A percentile compares a stretch with the other conserved stretches of the same genome.
Evolutionary conservation across 2,888 invertebrate genomes (phyloP).

Genomic region (Dermolepida albohirtum): DNA sequence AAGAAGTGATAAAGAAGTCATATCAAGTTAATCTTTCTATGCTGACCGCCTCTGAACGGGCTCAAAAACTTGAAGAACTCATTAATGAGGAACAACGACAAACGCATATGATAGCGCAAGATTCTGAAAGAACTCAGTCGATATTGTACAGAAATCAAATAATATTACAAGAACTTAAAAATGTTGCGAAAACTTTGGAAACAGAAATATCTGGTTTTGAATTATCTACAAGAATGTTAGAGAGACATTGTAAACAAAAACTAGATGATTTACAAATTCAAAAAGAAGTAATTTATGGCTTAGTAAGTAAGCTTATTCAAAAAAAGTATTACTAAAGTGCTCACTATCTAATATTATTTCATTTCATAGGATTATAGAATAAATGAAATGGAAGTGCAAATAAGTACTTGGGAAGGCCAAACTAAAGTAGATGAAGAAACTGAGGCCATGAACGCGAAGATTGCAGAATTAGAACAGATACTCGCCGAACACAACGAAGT

Average conservation of each 20-base stretch:
- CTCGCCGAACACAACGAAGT: constrained; percentile 63
- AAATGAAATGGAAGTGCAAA: constrained; percentile 63
- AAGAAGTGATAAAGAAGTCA: constrained; percentile 66
- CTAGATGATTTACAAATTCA: constrained; percentile 61
- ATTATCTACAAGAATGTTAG: constrained; percentile 65
- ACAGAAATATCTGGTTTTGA: constrained; percentile 67
- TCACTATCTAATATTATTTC: not conserved
- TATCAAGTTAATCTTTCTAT: constrained; percentile 67
- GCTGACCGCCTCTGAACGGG: constrained; percentile 70
- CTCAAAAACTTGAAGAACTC: constrained; percentile 72
- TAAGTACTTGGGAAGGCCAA: constrained; percentile 61
- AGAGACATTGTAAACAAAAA: constrained; percentile 62
- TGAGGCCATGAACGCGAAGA: constrained; percentile 60
- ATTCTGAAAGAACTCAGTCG: constrained; percentile 68
- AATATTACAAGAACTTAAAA: constrained; percentile 64
- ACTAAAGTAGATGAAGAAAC: constrained; percentile 53
- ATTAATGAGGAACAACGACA: constrained; percentile 70
- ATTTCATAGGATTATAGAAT: constrained; percentile 62
- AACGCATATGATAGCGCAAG: constrained; percentile 65
- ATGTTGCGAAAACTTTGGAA: constrained; percentile 66
- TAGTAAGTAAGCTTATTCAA: constrained; percentile 65
- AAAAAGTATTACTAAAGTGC: too few species aligned
- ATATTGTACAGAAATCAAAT: constrained; percentile 67
- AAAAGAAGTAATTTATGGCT: constrained; percentile 72
- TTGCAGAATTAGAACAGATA: constrained; percentile 65